Conservation (phyloP, 2,797 vertebrate genomes). For the Antennarius maculatus region DNA sequence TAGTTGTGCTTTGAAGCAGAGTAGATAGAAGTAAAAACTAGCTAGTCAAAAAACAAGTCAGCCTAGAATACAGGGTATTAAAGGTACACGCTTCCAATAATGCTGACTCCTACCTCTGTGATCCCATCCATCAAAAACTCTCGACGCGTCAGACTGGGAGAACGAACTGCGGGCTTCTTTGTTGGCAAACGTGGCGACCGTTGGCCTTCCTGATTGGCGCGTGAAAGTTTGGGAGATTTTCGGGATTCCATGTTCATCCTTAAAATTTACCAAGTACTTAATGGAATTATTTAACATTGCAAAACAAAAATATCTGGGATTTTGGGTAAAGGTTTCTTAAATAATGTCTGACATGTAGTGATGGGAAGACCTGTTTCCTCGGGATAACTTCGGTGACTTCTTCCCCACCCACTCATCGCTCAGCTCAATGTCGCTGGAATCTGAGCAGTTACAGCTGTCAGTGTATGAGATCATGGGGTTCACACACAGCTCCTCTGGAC, state of each 20-base stretch:
- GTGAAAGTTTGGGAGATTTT: slow-evolving; percentile 95
- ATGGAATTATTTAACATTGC: background rate
- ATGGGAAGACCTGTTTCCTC: slow-evolving; percentile 93
- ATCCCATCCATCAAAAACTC: slow-evolving; percentile 97
- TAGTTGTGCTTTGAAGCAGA: slow-evolving; percentile 91
- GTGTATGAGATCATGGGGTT: slow-evolving; percentile 94
- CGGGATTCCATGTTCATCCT: slow-evolving; percentile 97
- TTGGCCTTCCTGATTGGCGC: slow-evolving; percentile 91
- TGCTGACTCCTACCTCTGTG: slow-evolving; percentile 85
- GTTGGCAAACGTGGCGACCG: slow-evolving; percentile 92
- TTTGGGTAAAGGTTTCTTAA: too few relatives aligned
- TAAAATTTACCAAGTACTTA: background rate
- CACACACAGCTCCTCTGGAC: slow-evolving; percentile 94
- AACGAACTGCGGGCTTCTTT: slow-evolving; percentile 92
- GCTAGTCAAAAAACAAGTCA: too few relatives aligned
- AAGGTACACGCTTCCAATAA: too few relatives aligned
- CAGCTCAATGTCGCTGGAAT: slow-evolving; percentile 97
- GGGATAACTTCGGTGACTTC: slow-evolving; percentile 95
- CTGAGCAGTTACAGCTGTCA: slow-evolving; percentile 99
- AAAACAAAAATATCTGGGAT: background rate
- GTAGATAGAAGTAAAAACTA: slow-evolving; percentile 2
- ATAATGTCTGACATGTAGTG: slow-evolving; percentile 74
- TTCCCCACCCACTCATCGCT: slow-evolving; percentile 98
- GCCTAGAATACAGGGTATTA: too few relatives aligned
- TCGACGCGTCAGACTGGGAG: slow-evolving; percentile 92